Evolutionary conservation across 1,140 invertebrate genomes (phyloP).

Genomic region (Orius laevigatus): DNA sequence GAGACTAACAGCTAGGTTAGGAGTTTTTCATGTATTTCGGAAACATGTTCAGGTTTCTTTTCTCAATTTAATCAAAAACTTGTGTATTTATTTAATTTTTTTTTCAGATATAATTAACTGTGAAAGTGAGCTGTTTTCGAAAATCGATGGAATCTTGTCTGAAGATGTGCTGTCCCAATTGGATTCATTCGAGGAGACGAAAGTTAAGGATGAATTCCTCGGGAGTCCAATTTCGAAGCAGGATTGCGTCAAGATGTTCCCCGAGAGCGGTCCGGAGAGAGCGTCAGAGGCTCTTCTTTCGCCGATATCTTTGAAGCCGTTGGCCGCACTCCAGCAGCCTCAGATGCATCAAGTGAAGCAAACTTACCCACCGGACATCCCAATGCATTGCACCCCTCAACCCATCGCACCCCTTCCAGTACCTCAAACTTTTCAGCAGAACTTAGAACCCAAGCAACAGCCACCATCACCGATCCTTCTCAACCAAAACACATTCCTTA

Average conservation of each 20-base stretch:
- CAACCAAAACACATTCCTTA: slow-evolving; percentile 9
- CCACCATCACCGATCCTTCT: slow-evolving; percentile 1
- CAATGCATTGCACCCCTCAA: not conserved
- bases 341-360: not conserved
- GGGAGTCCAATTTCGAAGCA: not conserved
- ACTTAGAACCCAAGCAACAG: not conserved
- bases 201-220: slow-evolving; percentile 10
- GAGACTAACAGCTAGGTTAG: too few species aligned
- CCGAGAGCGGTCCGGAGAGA: not conserved
- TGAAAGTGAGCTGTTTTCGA: slow-evolving; percentile 20
- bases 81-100: slow-evolving; percentile 3
- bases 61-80: not conserved
- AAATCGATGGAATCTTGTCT: slow-evolving; percentile 14
- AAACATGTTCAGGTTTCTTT: not conserved
- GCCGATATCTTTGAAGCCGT: not conserved
- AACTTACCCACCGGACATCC: not conserved
- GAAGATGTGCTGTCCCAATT: slow-evolving; percentile 18
- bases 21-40: too few species aligned
- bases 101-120: slow-evolving; percentile 19
- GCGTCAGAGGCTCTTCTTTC: not conserved
- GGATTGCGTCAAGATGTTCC: not conserved
- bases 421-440: not conserved
- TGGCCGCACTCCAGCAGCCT: not conserved
- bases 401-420: not conserved
- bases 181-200: slow-evolving; percentile 4